Evolutionary conservation across 2,797 vertebrate species (phyloP).

Genomic region (Clamator glandarius): DNA sequence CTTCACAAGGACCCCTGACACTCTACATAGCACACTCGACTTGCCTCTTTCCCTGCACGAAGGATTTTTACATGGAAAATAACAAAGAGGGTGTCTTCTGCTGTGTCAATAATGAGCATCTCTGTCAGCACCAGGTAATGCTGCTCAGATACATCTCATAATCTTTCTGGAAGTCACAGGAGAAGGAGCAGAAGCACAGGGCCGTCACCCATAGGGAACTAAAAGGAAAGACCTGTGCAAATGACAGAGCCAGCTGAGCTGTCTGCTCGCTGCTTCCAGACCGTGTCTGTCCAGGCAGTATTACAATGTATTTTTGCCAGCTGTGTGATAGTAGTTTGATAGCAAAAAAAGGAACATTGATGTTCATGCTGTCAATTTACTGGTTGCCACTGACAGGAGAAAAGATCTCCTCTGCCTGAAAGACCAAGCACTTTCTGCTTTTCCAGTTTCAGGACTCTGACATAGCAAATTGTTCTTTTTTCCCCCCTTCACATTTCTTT

Average conservation of each 20-base stretch:
- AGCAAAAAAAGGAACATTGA: neutral
- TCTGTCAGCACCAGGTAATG: neutral
- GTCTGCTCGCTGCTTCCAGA: neutral
- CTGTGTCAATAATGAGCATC: neutral
- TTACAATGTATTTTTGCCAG: neutral
- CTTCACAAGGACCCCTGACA: neutral
- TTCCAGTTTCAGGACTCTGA: neutral
- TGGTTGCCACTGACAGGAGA: neutral
- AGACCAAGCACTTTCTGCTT: neutral
- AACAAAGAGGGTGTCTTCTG: neutral
- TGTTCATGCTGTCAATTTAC: neutral
- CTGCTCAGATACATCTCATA: neutral
- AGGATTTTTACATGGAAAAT: neutral
- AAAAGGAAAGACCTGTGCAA: neutral
- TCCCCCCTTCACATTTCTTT: neutral
- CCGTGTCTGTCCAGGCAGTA: neutral
- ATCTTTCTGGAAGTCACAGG: neutral
- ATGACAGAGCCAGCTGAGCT: neutral
- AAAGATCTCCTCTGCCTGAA: neutral
- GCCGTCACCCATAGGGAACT: neutral
- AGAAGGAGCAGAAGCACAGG: neutral
- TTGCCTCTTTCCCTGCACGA: neutral
- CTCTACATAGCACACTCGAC: neutral
- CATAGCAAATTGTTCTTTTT: neutral
- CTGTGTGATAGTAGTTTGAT: neutral